These are phyloP conservation scores for Caloenas nicobarica DNA, from an alignment of 2,113 vertebrate genomes.

Conservation along the genomic window DNA sequence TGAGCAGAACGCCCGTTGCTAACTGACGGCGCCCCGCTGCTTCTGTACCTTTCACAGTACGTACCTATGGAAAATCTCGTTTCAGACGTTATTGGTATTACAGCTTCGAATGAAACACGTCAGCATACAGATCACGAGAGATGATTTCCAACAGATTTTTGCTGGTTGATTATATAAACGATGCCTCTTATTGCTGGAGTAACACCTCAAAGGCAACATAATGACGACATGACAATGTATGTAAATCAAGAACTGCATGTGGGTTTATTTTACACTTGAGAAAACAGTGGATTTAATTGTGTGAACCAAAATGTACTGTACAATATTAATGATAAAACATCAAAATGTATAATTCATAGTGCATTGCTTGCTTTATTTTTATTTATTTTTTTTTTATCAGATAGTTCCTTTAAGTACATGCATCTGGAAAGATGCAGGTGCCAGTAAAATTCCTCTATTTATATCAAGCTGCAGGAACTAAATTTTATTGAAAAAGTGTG, in stretches of 20 bases:
- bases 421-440: slow-evolving; percentile 89
- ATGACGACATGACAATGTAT: slow-evolving; percentile 81
- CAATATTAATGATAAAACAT: slow-evolving; percentile 94
- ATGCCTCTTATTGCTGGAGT: slow-evolving; percentile 54
- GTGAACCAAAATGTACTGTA: slow-evolving; percentile 91
- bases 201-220: slow-evolving; percentile 71
- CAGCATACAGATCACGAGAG: slow-evolving; percentile 12
- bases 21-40: background rate
- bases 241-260: slow-evolving; percentile 96
- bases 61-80: slow-evolving; percentile 1
- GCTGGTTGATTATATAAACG: slow-evolving; percentile 36
- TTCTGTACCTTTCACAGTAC: background rate
- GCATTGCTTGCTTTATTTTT: slow-evolving; percentile 85
- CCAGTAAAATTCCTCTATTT: slow-evolving; percentile 87
- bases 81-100: slow-evolving; percentile 12
- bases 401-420: slow-evolving; percentile 86
- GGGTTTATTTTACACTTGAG: slow-evolving; percentile 99
- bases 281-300: slow-evolving; percentile 92
- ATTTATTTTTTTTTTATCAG: slow-evolving; percentile 83
- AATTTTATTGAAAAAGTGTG: slow-evolving; percentile 91
- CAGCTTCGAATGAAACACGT: slow-evolving; percentile 6
- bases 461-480: slow-evolving; percentile 94
- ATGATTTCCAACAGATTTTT: slow-evolving; percentile 30
- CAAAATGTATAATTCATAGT: slow-evolving; percentile 91
- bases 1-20: background rate